Evolutionary conservation across 2,888 invertebrate genomes (phyloP).

Genomic region (Gortyna flavago): DNA sequence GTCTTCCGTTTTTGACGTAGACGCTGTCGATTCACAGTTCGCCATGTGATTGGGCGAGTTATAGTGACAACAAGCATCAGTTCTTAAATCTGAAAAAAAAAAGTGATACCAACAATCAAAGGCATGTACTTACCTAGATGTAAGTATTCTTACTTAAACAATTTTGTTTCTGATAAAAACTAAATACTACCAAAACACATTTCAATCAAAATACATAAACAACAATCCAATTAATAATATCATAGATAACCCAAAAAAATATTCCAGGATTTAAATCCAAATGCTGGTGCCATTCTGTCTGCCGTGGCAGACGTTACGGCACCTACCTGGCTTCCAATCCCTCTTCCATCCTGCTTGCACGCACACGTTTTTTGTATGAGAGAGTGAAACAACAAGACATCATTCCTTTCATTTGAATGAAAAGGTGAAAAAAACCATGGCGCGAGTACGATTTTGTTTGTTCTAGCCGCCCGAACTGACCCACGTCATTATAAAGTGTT

Average conservation of each 20-base stretch:
- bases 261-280: slow-evolving; percentile 72
- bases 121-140: background rate
- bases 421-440: slow-evolving; percentile 73
- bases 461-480: slow-evolving; percentile 88
- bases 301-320: slow-evolving; percentile 84
- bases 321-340: slow-evolving; percentile 85
- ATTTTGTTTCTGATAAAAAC: background rate
- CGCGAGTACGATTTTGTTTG: slow-evolving; percentile 82
- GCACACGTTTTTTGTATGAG: background rate
- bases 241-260: slow-evolving; percentile 68
- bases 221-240: slow-evolving; percentile 63
- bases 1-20: no score
- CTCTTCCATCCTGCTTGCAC: slow-evolving; percentile 73
- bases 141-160: background rate
- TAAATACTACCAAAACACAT: slow-evolving; percentile 29
- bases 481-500: slow-evolving; percentile 89
- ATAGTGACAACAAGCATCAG: no score
- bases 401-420: slow-evolving; percentile 73
- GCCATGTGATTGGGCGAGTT: background rate
- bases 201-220: slow-evolving; percentile 18
- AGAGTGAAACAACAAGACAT: slow-evolving; percentile 59
- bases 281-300: slow-evolving; percentile 87
- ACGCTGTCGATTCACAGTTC: no score
- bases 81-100: background rate
- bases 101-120: background rate